Evolutionary conservation across 2,797 vertebrate species (phyloP), one percentile per base, ranked within the genome.

Genomic region (Babyrousa celebensis): DNA sequence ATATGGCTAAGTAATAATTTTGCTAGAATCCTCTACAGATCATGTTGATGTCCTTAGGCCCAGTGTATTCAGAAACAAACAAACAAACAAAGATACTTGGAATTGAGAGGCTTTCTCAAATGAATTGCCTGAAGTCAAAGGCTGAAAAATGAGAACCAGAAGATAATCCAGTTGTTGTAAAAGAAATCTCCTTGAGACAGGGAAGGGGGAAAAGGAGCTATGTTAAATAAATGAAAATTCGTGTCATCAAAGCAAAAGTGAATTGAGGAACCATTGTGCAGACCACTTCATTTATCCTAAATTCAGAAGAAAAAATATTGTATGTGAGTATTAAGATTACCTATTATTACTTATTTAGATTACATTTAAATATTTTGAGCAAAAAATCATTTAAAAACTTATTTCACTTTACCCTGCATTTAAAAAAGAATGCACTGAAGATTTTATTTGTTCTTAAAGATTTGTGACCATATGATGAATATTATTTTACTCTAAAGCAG

Each of bases 211-310:
- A 70, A 86, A 29, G 15, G 2, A 75, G 43, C 5, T 12, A 90
- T 15, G 58, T 62, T 91, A 96, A 96, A 94, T 92, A 88, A 95
- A 90, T 70, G 15, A 91, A 96, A 96, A 95, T 88, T 87, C 85
- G 15, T 83, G 23, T 79, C 56, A 79, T 67, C 32, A 93, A 16
- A 40, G 3, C 27, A 91, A 48, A 85, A 63, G 4, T 79, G 43
- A 54, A 8, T 85, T 92, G 32, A 85, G 60, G 5, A 78, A 48
- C 10, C 32, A 48, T 32, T 91, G 58, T 79, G 79, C 36, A 91
- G 93, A 70, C 17, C 48, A 72, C 36, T 78, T 85, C 12, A 71
- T 67, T 77, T 94, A 86, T 85, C 27, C 48, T 85, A 85, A 94
- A 92, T 52, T 85, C 14, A 88, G 17, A 32, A 36, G 12, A 58